Conservation (phyloP, 2,888 invertebrate genomes). For the Hyles lineata region DNA sequence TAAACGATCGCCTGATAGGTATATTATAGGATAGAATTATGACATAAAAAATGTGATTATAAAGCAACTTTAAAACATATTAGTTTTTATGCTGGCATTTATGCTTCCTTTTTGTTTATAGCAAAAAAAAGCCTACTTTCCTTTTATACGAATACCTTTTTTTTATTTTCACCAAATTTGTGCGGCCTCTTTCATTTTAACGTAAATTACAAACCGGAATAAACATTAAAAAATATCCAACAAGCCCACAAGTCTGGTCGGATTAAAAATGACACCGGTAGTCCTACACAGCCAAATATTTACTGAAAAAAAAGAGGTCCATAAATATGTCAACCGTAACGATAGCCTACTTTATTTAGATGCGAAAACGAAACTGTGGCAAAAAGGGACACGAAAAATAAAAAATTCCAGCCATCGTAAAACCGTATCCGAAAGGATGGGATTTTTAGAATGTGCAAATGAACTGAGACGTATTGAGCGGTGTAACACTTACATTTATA, state of each 20-base stretch:
- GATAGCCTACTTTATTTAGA: neutral
- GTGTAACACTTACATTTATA: constrained; percentile 65
- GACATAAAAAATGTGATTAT: too few relatives aligned
- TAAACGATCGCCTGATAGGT: too few relatives aligned
- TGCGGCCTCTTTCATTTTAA: too few relatives aligned
- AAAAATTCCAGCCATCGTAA: neutral
- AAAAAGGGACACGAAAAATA: neutral
- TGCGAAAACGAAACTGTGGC: neutral
- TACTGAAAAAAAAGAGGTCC: neutral
- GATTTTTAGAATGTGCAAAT: neutral
- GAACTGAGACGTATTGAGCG: neutral
- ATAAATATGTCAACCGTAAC: neutral
- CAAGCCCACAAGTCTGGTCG: neutral
- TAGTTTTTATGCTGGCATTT: too few relatives aligned
- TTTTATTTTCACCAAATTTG: too few relatives aligned
- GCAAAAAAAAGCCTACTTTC: too few relatives aligned
- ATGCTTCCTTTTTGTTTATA: too few relatives aligned
- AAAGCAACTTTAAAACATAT: too few relatives aligned
- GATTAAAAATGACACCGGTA: neutral
- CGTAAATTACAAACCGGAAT: neutral
- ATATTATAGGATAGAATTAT: too few relatives aligned
- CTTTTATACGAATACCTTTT: too few relatives aligned
- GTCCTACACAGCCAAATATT: neutral
- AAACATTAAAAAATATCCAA: neutral
- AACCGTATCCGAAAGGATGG: neutral